phyloP scores from a whole-genome alignment of 2,797 vertebrate species.

The Pempheris klunzingeri region DNA sequence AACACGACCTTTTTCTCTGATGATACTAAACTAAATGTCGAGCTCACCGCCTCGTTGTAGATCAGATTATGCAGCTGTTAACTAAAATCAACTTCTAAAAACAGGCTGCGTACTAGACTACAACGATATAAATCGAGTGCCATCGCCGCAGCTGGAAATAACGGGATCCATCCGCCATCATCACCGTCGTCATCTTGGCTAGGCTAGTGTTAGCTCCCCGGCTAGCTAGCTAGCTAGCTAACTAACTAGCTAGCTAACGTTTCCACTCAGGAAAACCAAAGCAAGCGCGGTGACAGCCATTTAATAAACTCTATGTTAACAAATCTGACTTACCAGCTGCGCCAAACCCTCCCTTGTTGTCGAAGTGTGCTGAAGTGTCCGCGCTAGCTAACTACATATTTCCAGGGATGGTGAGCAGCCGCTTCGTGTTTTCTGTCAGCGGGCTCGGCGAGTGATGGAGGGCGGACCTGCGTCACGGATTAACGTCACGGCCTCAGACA shows the following conservation, averaged over 20 bases:
- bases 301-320: background rate
- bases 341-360: conserved; percentile 53
- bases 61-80: no score
- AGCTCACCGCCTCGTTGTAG: no score
- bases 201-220: conserved; percentile 70
- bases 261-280: conserved; percentile 10
- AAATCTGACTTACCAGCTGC: conserved; percentile 68
- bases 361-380: conserved; percentile 31
- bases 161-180: conserved; percentile 75
- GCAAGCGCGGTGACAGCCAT: background rate
- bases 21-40: no score
- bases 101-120: background rate
- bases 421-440: conserved; percentile 65
- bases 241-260: conserved; percentile 45
- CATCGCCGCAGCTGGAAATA: conserved; percentile 63
- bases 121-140: background rate
- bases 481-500: conserved; percentile 74
- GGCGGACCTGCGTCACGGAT: conserved; percentile 74
- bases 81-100: background rate
- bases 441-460: conserved; percentile 75
- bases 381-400: conserved; percentile 77
- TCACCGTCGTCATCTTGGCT: conserved; percentile 66
- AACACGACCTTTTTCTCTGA: conserved; percentile 54
- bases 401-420: conserved; percentile 57
- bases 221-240: no score